These are phyloP conservation scores for Dasyornis broadbenti DNA, from an alignment of 2,113 vertebrate species.

Conservation along the genomic window DNA sequence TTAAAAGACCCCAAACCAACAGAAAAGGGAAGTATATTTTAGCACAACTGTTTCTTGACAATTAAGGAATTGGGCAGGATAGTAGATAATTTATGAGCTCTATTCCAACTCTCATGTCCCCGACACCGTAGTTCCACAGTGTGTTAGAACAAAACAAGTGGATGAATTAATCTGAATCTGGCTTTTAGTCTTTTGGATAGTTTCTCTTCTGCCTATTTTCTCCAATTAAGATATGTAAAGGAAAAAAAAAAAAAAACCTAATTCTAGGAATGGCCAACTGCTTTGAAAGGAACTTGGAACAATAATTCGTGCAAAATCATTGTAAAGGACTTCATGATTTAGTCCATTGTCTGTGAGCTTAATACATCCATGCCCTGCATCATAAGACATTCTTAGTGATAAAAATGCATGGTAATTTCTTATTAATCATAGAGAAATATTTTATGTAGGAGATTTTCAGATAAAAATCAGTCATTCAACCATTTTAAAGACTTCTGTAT, in stretches of 20 bases:
- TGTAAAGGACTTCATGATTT: neutral
- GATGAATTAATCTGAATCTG: neutral
- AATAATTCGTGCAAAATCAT: neutral
- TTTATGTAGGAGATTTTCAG: neutral
- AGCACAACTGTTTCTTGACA: neutral
- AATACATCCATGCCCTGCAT: neutral
- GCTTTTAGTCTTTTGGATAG: neutral
- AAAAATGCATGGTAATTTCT: neutral
- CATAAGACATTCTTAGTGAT: neutral
- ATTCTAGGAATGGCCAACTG: neutral
- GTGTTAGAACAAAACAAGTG: neutral
- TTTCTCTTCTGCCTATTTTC: neutral
- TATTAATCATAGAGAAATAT: neutral
- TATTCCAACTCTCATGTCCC: neutral
- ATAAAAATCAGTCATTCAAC: neutral
- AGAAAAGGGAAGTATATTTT: neutral
- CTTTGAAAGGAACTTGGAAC: neutral
- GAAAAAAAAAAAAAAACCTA: neutral
- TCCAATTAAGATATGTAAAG: neutral
- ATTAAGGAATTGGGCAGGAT: neutral
- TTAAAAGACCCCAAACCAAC: neutral
- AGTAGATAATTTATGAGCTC: neutral
- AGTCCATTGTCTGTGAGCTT: neutral
- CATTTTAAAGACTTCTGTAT: neutral
- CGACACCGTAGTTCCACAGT: neutral